Conservation (phyloP, 30 jellyfish, hydroid and myxozoan genomes). For the Cassiopea xamachana region DNA sequence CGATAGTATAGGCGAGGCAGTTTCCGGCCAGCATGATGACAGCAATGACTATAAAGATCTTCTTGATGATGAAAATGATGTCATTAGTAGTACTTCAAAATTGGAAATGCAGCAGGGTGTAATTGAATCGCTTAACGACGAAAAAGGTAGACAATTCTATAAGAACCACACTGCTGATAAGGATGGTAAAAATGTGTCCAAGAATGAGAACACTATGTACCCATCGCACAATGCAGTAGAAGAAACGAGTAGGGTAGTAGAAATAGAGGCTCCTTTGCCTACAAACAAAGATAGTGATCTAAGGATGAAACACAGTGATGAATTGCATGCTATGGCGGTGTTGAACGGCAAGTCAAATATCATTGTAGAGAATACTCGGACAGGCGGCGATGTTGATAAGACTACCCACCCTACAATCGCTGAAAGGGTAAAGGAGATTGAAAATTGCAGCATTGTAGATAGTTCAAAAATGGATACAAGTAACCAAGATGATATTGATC, state of each 20-base stretch:
- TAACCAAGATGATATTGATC: conserved; percentile 23
- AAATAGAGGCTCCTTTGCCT: conserved; percentile 59
- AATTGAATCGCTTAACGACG: background rate
- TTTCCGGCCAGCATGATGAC: background rate
- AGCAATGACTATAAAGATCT: conserved; percentile 24
- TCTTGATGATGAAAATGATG: conserved; percentile 52
- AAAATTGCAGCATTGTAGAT: background rate
- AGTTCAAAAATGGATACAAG: background rate
- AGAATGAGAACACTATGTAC: conserved; percentile 37
- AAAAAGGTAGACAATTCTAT: background rate
- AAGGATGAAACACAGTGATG: background rate
- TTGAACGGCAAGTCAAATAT: background rate
- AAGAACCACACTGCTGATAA: conserved; percentile 28
- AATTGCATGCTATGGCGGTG: background rate
- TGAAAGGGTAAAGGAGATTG: background rate
- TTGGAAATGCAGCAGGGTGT: conserved; percentile 38
- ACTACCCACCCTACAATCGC: background rate
- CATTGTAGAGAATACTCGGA: background rate
- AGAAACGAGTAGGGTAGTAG: background rate
- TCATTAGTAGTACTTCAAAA: conserved; percentile 32
- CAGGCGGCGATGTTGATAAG: background rate
- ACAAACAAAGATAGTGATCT: conserved; percentile 41
- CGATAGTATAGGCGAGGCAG: background rate
- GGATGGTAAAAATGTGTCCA: conserved; percentile 19
- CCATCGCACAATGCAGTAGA: conserved; percentile 8